Base-by-base conservation (phyloP, 2,797 vertebrate species). In the Lindbergichthys nudifrons region DNA sequence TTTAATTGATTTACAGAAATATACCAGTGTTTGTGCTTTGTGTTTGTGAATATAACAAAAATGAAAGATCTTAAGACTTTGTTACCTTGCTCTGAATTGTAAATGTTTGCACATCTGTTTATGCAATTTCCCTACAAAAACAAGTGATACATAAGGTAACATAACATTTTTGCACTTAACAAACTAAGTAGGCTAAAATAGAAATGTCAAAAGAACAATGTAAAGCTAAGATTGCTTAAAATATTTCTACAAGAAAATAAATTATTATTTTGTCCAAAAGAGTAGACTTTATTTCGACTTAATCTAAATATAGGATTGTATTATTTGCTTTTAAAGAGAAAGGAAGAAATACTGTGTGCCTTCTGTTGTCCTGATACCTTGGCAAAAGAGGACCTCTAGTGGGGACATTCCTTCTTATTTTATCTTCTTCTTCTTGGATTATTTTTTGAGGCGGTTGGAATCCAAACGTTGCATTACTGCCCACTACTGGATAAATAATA, bases 361-460 rank as follows among this genome's bases (percentile, higher is more conserved):
- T 48, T 14, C 58, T 2, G 2, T 39, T 36, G 2, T 19, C 45
- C 32, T 46, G 36, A 56, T 41, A 9, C 11, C 3, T 48, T 23
- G 39, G 5, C n/a, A 54, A 19, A 68, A 63, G 14, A 53, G 65
- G 73, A 73, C 56, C 68, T 67, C 68, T 78, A 48, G 70, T 81
- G 67, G 63, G 41, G 32, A 47, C 11, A 12, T 32, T 68, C 4
- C 3, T 51, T 30, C 2, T 10, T 32, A 13, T 2, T 26, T 26
- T 26, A 26, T 26, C 26, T 26, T 26, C 26, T 23, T 23, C 23
- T 26, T 26, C 26, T 26, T 26, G 26, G 26, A 26, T 26, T 26
- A 26, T 26, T 5, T 26, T 5, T 26, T 26, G 4, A 26, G 26
- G 26, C 4, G 26, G 26, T 26, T 26, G 26, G 26, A 26, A 26